A percentile compares a stretch with the other conserved stretches of the same genome.
Evolutionary conservation across 2,113 vertebrate species (phyloP).

Genomic region (Clupea harengus): DNA sequence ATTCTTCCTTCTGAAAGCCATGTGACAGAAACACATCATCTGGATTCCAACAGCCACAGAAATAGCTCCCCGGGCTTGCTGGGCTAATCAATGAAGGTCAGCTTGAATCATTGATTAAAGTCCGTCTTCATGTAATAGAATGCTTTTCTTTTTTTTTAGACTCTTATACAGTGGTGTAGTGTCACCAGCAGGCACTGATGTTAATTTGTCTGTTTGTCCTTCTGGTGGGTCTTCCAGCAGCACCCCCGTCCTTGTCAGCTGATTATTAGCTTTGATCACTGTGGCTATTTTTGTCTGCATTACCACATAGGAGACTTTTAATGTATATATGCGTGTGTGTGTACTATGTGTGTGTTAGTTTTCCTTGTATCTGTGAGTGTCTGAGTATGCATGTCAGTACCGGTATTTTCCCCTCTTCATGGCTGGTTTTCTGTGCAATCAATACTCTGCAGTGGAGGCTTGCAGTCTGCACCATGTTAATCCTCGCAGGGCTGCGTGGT

Average conservation of each 20-base stretch:
- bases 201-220: slow-evolving; percentile 38
- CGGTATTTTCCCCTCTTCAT: slow-evolving; percentile 49
- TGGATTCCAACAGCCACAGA: slow-evolving; percentile 41
- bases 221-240: neutral
- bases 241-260: neutral
- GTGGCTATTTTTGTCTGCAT: neutral
- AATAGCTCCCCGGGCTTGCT: slow-evolving; percentile 39
- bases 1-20: slow-evolving; percentile 3
- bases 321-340: slow-evolving; percentile 9
- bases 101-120: slow-evolving; percentile 60
- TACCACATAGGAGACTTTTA: neutral
- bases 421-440: slow-evolving; percentile 62
- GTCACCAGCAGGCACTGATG: slow-evolving; percentile 29
- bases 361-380: neutral
- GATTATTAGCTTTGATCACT: neutral
- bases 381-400: slow-evolving; percentile 29
- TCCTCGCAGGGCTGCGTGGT: slow-evolving; percentile 46
- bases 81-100: slow-evolving; percentile 62
- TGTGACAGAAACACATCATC: slow-evolving; percentile 18
- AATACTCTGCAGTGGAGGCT: slow-evolving; percentile 68
- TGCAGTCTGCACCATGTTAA: slow-evolving; percentile 56
- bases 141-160: slow-evolving; percentile 52
- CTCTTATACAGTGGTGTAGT: slow-evolving; percentile 37
- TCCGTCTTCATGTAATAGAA: slow-evolving; percentile 49
- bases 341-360: neutral